Evolutionary conservation across 2,888 invertebrate genomes (phyloP).

Genomic region (Abrostola triplasia): DNA sequence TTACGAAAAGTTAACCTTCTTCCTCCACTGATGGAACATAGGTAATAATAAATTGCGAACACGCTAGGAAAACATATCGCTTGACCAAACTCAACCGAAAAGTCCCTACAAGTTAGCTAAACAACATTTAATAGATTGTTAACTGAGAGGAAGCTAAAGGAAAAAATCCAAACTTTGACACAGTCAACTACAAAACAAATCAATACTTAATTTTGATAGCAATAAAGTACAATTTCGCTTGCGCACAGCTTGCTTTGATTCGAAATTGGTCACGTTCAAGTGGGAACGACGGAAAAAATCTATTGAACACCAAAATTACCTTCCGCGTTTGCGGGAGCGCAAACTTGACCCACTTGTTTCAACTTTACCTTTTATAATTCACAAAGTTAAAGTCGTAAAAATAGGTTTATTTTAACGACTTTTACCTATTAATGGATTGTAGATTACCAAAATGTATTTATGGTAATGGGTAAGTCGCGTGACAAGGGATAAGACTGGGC

Average conservation of each 20-base stretch:
- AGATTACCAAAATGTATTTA: constrained; percentile 32
- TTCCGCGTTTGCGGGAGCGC: constrained; percentile 52
- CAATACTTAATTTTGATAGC: constrained; percentile 10
- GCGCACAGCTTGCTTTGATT: constrained; percentile 35
- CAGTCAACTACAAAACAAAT: constrained; percentile 17
- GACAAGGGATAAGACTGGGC: constrained; percentile 10
- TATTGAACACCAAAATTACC: constrained; percentile 61
- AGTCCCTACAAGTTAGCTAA: constrained; percentile 40
- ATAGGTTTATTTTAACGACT: constrained; percentile 34
- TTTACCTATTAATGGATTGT: constrained; percentile 14
- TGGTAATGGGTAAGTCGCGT: constrained; percentile 48
- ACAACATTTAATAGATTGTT: constrained; percentile 57
- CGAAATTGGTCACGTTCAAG: constrained; percentile 58
- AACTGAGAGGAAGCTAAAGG: constrained; percentile 48
- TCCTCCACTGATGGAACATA: constrained; percentile 25
- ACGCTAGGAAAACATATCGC: constrained; percentile 41
- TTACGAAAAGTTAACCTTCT: constrained; percentile 9
- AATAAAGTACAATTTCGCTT: constrained; percentile 42
- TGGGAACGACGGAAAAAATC: constrained; percentile 54
- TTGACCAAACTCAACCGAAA: constrained; percentile 17
- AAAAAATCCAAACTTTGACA: constrained; percentile 40
- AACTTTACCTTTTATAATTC: constrained; percentile 50
- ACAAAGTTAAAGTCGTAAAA: constrained; percentile 55
- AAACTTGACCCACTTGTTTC: constrained; percentile 62
- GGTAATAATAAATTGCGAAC: constrained; percentile 34